A percentile compares a stretch with the other conserved stretches of the same genome.
These are phyloP conservation scores for Callimorpha dominula DNA, from an alignment of 2,888 invertebrate genomes.

Conservation along the genomic window DNA sequence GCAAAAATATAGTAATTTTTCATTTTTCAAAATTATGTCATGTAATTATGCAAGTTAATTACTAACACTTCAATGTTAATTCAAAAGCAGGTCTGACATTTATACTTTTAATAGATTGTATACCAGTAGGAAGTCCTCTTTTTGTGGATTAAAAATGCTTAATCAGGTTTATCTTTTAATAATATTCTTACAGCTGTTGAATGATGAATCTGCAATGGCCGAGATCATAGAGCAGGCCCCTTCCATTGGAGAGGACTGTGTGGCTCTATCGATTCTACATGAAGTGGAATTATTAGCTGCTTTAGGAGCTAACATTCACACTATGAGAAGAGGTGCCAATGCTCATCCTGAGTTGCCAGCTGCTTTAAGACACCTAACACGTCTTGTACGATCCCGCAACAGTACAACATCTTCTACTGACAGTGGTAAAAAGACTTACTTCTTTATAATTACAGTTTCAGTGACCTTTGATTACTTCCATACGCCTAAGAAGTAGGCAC, in stretches of 20 bases:
- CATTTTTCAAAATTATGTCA: no score
- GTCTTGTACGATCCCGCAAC: slow-evolving; percentile 82
- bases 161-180: not conserved
- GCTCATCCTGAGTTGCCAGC: slow-evolving; percentile 90
- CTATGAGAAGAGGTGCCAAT: slow-evolving; percentile 89
- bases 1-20: no score
- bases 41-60: no score
- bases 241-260: slow-evolving; percentile 89
- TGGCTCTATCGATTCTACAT: slow-evolving; percentile 91
- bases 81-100: no score
- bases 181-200: slow-evolving; percentile 66
- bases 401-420: slow-evolving; percentile 61
- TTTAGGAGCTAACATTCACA: slow-evolving; percentile 88
- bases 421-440: slow-evolving; percentile 58
- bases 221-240: slow-evolving; percentile 91
- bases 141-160: no score
- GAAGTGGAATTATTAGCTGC: slow-evolving; percentile 92
- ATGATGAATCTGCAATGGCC: slow-evolving; percentile 85
- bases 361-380: slow-evolving; percentile 89
- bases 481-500: not conserved
- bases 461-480: not conserved
- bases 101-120: no score
- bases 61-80: no score
- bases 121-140: no score
- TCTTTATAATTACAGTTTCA: not conserved